These are phyloP conservation scores for Eonycteris spelaea DNA, from an alignment of 2,113 vertebrate species.

Conservation along the genomic window DNA sequence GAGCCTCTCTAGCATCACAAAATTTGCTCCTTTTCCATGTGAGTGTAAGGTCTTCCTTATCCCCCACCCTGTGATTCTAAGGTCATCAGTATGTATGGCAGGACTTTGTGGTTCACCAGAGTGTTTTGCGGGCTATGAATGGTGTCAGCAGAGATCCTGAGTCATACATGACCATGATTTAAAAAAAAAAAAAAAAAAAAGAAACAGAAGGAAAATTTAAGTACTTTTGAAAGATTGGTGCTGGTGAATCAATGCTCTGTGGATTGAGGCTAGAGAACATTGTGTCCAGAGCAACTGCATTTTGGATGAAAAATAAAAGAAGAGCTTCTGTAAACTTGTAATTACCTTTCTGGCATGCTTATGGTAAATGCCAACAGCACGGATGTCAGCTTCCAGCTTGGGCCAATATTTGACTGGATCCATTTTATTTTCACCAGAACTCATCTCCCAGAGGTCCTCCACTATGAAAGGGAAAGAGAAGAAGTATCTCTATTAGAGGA, in stretches of 20 bases:
- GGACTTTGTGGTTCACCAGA: conserved; percentile 8
- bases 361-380: background rate
- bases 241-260: conserved; percentile 31
- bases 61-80: background rate
- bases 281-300: conserved; percentile 9
- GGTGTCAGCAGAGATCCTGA: conserved; percentile 9
- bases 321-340: conserved; percentile 48
- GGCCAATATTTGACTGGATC: background rate
- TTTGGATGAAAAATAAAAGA: conserved; percentile 49
- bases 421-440: conserved; percentile 39
- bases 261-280: conserved; percentile 35
- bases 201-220: conserved; percentile 17
- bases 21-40: background rate
- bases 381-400: conserved; percentile 29
- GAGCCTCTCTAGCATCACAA: background rate
- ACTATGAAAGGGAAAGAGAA: background rate
- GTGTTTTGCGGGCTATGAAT: background rate
- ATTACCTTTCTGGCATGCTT: conserved; percentile 38
- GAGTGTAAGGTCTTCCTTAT: background rate
- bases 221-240: background rate
- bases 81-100: background rate
- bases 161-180: conserved; percentile 4
- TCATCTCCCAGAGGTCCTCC: conserved; percentile 19
- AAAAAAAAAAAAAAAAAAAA: conserved; percentile 8
- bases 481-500: background rate